Conservation (phyloP, 2,113 vertebrate species). For the Hippocampus barbouri region DNA sequence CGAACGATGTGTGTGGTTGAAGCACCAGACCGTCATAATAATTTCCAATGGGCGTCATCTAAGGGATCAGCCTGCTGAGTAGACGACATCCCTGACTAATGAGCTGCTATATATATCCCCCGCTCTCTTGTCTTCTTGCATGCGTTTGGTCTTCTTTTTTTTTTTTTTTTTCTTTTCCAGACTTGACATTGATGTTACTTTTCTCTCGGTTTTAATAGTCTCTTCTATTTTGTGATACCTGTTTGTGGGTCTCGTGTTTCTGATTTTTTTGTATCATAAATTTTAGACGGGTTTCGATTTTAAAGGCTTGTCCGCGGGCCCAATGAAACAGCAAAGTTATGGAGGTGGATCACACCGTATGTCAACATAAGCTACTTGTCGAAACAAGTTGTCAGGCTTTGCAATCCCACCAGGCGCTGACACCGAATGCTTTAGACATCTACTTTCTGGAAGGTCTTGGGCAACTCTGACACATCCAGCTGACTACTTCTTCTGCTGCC, state of each 20-base stretch:
- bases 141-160: constrained; percentile 23
- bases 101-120: constrained; percentile 72
- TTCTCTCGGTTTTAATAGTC: neutral
- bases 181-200: neutral
- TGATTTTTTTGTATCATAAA: neutral
- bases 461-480: constrained; percentile 6
- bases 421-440: constrained; percentile 29
- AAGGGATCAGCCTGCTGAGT: constrained; percentile 64
- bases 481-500: neutral
- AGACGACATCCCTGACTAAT: constrained; percentile 68
- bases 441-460: constrained; percentile 32
- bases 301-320: constrained; percentile 16
- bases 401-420: constrained; percentile 22
- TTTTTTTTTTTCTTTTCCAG: constrained; percentile 7
- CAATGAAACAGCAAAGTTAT: constrained; percentile 37
- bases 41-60: constrained; percentile 67
- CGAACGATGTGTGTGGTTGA: constrained; percentile 48
- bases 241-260: neutral
- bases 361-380: constrained; percentile 54
- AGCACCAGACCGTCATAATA: constrained; percentile 67
- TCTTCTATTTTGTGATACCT: neutral
- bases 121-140: constrained; percentile 50
- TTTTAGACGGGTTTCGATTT: neutral
- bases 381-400: constrained; percentile 38
- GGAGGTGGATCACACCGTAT: constrained; percentile 28